These are phyloP conservation scores for Sparus aurata DNA, from an alignment of 2,797 vertebrate species.

Conservation along the genomic window DNA sequence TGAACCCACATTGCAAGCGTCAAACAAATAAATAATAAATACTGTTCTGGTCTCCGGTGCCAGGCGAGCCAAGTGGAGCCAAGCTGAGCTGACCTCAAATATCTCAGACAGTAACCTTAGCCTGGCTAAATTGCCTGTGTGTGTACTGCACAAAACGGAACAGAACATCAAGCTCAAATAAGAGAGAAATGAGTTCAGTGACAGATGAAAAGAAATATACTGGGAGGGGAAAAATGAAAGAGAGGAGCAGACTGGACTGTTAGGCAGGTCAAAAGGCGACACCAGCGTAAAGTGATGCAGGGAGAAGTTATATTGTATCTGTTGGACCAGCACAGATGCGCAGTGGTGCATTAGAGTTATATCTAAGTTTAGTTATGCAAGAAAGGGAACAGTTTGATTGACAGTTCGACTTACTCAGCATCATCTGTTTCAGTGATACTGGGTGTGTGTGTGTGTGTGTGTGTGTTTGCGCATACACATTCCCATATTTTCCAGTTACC, in stretches of 20 bases:
- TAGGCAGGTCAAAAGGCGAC: background rate
- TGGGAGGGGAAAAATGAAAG: background rate
- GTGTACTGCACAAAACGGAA: background rate
- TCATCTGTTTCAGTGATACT: conserved; percentile 45
- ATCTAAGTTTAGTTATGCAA: conserved; percentile 30
- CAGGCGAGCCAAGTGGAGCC: conserved; percentile 7
- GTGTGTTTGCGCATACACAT: conserved; percentile 8
- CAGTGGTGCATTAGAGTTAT: background rate
- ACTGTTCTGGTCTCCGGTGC: background rate
- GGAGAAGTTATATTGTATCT: background rate
- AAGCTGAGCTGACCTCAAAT: conserved; percentile 13
- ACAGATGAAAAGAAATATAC: conserved; percentile 1
- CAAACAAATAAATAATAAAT: background rate
- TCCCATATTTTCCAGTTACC: conserved; percentile 42
- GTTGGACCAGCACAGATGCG: background rate
- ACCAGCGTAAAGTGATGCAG: background rate
- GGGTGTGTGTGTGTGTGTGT: background rate
- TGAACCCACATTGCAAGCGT: background rate
- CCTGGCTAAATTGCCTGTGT: background rate
- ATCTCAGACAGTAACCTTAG: conserved; percentile 9
- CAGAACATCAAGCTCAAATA: conserved; percentile 6
- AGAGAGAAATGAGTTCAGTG: background rate
- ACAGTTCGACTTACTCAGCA: conserved; percentile 50
- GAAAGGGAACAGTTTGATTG: conserved; percentile 36
- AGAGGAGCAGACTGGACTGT: background rate